These are phyloP conservation scores for Bombus fervidus DNA, from an alignment of 1,140 invertebrate genomes.

Conservation along the genomic window DNA sequence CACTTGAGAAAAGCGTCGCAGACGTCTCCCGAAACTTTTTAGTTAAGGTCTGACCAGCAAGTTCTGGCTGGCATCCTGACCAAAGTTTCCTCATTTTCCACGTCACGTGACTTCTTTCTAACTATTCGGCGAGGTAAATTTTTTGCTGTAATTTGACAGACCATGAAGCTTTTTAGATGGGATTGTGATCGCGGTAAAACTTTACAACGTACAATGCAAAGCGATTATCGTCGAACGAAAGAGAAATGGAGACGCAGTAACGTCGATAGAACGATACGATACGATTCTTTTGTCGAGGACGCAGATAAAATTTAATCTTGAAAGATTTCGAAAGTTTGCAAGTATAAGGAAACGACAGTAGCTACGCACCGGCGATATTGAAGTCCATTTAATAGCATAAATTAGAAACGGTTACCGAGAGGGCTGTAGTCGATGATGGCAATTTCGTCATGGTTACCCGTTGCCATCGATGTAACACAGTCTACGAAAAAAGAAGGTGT, in stretches of 20 bases:
- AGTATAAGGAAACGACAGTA: neutral
- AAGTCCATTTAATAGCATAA: conserved; percentile 33
- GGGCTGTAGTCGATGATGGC: conserved; percentile 44
- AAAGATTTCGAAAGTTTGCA: neutral
- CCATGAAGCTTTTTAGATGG: neutral
- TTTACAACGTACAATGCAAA: neutral
- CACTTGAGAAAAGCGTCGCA: conserved; percentile 37
- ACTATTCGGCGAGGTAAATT: neutral
- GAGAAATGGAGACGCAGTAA: neutral
- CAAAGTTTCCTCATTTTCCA: conserved; percentile 63
- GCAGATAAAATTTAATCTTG: neutral
- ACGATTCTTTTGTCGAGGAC: no score
- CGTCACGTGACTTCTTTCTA: conserved; percentile 1
- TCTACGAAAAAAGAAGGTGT: conserved; percentile 7
- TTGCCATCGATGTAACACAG: conserved; percentile 44
- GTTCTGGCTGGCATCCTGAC: neutral
- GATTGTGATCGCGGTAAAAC: no score
- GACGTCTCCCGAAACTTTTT: conserved; percentile 45
- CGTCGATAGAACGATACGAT: neutral
- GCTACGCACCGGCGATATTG: neutral
- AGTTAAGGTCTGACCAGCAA: neutral
- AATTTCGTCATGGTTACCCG: conserved; percentile 57
- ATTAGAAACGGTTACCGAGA: conserved; percentile 51
- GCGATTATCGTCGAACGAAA: neutral
- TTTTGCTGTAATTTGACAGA: neutral